phyloP scores from a whole-genome alignment of 2,797 vertebrate species.

The Phataginus tetradactyla region DNA sequence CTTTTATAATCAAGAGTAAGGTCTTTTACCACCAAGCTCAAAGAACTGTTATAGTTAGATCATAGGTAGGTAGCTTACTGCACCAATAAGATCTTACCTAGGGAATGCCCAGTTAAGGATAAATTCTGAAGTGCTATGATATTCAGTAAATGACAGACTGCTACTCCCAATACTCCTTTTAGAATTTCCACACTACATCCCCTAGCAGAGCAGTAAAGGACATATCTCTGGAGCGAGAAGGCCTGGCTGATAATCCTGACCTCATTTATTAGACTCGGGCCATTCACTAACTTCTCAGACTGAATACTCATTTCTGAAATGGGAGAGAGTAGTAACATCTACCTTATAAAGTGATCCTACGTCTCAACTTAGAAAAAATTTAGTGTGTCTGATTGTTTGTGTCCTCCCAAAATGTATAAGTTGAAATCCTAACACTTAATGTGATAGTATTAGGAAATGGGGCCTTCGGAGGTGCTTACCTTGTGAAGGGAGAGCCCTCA shows the following conservation, averaged over 20 bases:
- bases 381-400: not conserved
- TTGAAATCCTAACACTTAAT: not conserved
- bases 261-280: not conserved
- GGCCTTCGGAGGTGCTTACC: not conserved
- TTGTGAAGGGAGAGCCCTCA: not conserved
- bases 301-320: not conserved
- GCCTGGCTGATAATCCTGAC: not conserved
- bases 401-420: not conserved
- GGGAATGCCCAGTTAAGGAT: not conserved
- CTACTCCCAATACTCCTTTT: not conserved
- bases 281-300: not conserved
- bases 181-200: not conserved
- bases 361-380: not conserved
- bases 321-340: not conserved
- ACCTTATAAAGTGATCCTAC: not conserved
- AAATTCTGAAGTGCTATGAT: not conserved
- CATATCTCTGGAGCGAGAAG: not conserved
- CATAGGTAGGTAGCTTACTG: not conserved
- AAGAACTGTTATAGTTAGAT: not conserved
- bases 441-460: not conserved
- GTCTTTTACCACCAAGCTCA: not conserved
- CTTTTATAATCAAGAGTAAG: conserved; percentile 32
- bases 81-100: not conserved
- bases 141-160: not conserved
- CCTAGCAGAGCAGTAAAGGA: not conserved